phyloP scores from a whole-genome alignment of 2,113 vertebrate species.

The Peucedramus taeniatus region DNA sequence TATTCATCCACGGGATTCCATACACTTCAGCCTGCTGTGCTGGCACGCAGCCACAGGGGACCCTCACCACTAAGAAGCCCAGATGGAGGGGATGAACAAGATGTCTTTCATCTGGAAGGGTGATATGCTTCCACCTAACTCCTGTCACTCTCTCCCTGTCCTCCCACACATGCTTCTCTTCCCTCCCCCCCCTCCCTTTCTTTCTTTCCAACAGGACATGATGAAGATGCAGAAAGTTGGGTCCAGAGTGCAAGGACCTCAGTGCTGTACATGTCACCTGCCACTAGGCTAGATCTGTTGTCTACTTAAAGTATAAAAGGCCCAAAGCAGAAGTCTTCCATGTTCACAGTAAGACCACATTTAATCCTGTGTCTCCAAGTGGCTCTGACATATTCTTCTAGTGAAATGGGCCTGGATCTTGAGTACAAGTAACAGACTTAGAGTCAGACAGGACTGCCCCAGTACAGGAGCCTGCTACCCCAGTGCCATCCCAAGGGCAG shows the following conservation, averaged over 20 bases:
- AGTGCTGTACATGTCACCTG: neutral
- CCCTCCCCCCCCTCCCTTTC: too few species aligned
- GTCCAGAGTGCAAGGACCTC: neutral
- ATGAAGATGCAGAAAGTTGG: neutral
- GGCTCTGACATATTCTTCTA: neutral
- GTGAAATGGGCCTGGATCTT: neutral
- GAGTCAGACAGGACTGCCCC: neutral
- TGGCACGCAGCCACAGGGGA: too few species aligned
- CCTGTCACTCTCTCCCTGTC: too few species aligned
- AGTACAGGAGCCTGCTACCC: neutral
- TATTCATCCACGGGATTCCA: too few species aligned
- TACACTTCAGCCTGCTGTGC: too few species aligned
- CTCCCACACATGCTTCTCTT: too few species aligned
- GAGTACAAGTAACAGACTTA: neutral
- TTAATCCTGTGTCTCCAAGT: neutral
- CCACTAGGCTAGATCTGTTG: neutral
- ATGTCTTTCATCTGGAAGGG: too few species aligned
- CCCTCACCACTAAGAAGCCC: too few species aligned
- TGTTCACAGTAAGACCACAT: neutral
- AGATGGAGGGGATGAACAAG: too few species aligned
- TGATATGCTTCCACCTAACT: too few species aligned
- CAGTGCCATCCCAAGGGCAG: neutral
- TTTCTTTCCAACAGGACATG: rapidly evolving
- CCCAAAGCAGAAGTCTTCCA: neutral
- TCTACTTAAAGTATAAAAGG: neutral